Conservation (phyloP, 2,888 invertebrate species). For the Lithophane leautieri region DNA sequence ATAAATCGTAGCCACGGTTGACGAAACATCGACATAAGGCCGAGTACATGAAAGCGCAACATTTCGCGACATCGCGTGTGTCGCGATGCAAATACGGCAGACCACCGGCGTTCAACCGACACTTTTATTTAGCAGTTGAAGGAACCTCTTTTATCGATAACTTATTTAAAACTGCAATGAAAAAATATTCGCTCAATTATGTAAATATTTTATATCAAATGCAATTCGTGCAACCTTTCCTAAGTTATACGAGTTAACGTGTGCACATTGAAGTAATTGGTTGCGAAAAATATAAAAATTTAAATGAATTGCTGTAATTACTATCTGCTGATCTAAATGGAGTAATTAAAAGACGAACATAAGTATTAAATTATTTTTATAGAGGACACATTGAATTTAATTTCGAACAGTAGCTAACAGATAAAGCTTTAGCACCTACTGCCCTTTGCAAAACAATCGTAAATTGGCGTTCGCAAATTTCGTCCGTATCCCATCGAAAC, state of each 20-base stretch:
- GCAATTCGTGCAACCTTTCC: conserved; percentile 40
- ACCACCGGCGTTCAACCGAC: conserved; percentile 70
- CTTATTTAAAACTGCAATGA: conserved; percentile 47
- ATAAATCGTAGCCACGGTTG: conserved; percentile 62
- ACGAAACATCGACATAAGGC: conserved; percentile 62
- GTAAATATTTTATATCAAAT: conserved; percentile 44
- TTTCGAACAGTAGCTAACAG: conserved; percentile 44
- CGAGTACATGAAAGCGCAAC: conserved; percentile 55
- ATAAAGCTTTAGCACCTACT: conserved; percentile 47
- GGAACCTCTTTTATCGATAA: conserved; percentile 48
- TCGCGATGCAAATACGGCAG: conserved; percentile 70
- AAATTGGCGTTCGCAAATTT: conserved; percentile 51
- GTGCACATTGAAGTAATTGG: conserved; percentile 33
- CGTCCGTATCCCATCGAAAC: conserved; percentile 44
- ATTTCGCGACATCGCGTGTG: conserved; percentile 69
- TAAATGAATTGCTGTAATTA: conserved; percentile 51
- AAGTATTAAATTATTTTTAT: conserved; percentile 33
- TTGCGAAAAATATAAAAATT: conserved; percentile 20
- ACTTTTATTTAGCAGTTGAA: conserved; percentile 59
- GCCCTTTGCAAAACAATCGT: conserved; percentile 49
- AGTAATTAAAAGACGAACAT: conserved; percentile 43
- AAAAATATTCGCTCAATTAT: conserved; percentile 42
- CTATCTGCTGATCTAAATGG: conserved; percentile 49
- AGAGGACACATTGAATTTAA: conserved; percentile 30
- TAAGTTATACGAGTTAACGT: conserved; percentile 23